These are phyloP conservation scores for Mesochorus sp. DNA, from an alignment of 2,888 invertebrate species.

Conservation along the genomic window DNA sequence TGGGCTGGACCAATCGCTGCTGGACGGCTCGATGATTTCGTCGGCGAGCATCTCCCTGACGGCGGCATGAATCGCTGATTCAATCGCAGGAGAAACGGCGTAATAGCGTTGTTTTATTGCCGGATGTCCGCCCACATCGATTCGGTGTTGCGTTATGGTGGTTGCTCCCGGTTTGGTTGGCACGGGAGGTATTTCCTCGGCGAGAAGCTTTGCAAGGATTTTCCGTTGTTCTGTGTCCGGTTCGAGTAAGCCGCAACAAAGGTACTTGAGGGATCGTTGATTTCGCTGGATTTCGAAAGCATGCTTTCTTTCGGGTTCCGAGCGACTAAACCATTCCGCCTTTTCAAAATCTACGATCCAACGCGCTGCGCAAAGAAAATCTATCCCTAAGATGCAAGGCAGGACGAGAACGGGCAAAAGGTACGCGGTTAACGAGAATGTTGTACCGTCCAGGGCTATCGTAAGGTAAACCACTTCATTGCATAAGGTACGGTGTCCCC, in stretches of 20 bases:
- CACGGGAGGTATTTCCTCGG: too few species aligned
- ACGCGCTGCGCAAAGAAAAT: not conserved
- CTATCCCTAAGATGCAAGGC: constrained; percentile 19
- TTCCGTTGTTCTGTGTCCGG: too few species aligned
- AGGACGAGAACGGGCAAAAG: constrained; percentile 2
- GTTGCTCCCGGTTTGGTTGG: too few species aligned
- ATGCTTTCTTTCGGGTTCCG: too few species aligned
- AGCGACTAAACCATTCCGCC: not conserved
- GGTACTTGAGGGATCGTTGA: too few species aligned
- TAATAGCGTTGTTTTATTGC: constrained; percentile 20
- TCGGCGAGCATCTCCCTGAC: constrained; percentile 13
- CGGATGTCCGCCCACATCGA: not conserved
- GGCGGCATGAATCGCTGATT: not conserved
- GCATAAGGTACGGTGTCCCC: constrained; percentile 10
- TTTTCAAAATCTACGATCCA: constrained; percentile 1
- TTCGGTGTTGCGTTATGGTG: too few species aligned
- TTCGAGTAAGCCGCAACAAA: too few species aligned
- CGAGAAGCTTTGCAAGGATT: too few species aligned
- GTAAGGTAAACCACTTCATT: not conserved
- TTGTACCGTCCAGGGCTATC: not conserved
- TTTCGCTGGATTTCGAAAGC: not conserved
- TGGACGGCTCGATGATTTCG: constrained; percentile 13
- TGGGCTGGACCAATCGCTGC: constrained; percentile 21
- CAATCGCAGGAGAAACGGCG: not conserved
- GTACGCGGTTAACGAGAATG: constrained; percentile 2